Percentiles rank a stretch among this genome's conserved stretches.
These are phyloP conservation scores for Oncopodura yosiiana DNA, from an alignment of 1,140 invertebrate species.

Conservation along the genomic window DNA sequence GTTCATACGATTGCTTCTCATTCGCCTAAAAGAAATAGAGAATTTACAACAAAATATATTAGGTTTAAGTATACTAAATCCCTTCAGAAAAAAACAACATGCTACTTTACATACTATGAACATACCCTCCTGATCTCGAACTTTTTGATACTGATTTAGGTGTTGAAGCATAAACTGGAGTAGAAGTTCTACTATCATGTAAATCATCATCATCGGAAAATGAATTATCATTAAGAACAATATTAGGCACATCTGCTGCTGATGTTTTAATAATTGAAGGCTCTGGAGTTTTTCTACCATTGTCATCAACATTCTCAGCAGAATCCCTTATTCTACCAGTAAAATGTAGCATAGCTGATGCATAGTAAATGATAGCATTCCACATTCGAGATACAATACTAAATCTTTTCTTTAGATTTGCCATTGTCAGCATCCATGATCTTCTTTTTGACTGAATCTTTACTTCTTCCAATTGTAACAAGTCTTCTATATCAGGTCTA, in stretches of 20 bases:
- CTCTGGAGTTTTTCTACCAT: constrained; percentile 13
- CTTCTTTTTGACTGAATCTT: not conserved
- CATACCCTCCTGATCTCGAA: constrained; percentile 20
- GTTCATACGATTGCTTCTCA: constrained; percentile 7
- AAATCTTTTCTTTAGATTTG: constrained; percentile 11
- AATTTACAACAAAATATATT: too few species aligned
- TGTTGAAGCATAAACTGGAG: constrained; percentile 31
- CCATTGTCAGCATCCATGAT: constrained; percentile 16
- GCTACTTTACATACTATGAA: not conserved
- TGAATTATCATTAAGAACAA: constrained; percentile 28
- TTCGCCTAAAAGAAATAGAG: constrained; percentile 1
- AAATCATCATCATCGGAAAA: constrained; percentile 31
- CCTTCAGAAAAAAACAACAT: constrained; percentile 3
- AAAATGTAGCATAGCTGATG: constrained; percentile 22
- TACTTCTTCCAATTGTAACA: constrained; percentile 21
- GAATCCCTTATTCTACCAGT: not conserved
- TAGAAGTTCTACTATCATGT: constrained; percentile 6
- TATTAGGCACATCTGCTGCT: constrained; percentile 3
- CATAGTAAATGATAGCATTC: constrained; percentile 13
- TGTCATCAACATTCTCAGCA: not conserved
- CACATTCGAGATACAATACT: constrained; percentile 11
- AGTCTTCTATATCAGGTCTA: constrained; percentile 24
- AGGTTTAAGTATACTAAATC: not conserved
- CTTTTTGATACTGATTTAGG: constrained; percentile 30
- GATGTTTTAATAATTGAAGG: not conserved